Percentiles rank a stretch among this genome's conserved stretches.
These are phyloP conservation scores for Machaerirhynchus nigripectus DNA, from an alignment of 2,113 vertebrate genomes.

Conservation along the genomic window DNA sequence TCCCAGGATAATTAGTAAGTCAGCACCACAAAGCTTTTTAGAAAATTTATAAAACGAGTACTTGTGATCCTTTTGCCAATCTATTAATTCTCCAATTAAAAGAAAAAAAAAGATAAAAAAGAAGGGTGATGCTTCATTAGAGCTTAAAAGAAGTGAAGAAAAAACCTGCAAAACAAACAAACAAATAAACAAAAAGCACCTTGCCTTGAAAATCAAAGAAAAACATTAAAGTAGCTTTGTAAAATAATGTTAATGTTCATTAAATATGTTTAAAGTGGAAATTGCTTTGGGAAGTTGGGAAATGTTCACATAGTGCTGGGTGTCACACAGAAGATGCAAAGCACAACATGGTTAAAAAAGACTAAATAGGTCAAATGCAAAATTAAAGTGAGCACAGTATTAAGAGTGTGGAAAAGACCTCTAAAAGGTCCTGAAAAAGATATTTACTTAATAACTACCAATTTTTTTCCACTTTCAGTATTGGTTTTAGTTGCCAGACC, in stretches of 20 bases:
- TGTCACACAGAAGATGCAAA: not conserved
- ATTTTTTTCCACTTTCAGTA: not conserved
- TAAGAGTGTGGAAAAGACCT: fast-evolving
- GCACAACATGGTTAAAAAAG: not conserved
- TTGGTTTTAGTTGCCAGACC: not conserved
- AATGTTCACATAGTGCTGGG: not conserved
- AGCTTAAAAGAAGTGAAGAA: not conserved
- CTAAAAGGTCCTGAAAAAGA: not conserved
- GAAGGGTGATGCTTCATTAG: not conserved
- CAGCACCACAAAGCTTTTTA: not conserved
- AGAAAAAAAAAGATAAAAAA: not conserved
- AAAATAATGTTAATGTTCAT: slow-evolving; percentile 16
- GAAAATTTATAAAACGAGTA: not conserved
- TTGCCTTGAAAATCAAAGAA: slow-evolving; percentile 44
- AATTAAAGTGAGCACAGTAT: not conserved
- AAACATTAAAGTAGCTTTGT: slow-evolving; percentile 23
- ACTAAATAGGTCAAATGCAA: not conserved
- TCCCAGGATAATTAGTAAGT: slow-evolving; percentile 38
- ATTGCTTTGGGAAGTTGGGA: slow-evolving; percentile 53
- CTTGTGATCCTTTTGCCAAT: slow-evolving; percentile 35
- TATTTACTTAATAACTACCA: not conserved
- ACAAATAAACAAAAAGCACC: not conserved
- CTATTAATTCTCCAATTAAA: slow-evolving; percentile 29
- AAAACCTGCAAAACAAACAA: not conserved
- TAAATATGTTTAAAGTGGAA: slow-evolving; percentile 43